Evolutionary conservation across 30 jellyfish, hydroid and myxozoan genomes (phyloP).

Genomic region (Turritopsis dohrnii): DNA sequence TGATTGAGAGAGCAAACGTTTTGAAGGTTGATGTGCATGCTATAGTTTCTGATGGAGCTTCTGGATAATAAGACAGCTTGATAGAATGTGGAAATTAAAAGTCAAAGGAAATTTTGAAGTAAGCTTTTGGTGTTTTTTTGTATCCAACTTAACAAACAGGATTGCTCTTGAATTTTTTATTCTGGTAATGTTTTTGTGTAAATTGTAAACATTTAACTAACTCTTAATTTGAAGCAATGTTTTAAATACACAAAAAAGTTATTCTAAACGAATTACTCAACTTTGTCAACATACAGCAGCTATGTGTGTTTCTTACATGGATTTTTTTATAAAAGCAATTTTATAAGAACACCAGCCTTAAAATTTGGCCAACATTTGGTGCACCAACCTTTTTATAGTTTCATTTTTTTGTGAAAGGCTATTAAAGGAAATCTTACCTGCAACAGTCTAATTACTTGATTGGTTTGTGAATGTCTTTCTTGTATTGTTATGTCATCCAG

Average conservation of each 20-base stretch:
- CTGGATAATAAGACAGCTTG: background rate
- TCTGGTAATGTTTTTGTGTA: background rate
- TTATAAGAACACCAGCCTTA: too few species aligned
- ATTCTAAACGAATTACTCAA: background rate
- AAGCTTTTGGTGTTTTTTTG: background rate
- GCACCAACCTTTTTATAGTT: too few species aligned
- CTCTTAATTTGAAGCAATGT: background rate
- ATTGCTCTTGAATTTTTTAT: background rate
- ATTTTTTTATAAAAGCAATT: too few species aligned
- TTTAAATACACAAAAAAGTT: background rate
- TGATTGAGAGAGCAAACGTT: background rate
- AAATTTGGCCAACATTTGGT: too few species aligned
- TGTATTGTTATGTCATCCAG: too few species aligned
- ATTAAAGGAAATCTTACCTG: too few species aligned
- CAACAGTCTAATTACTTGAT: too few species aligned
- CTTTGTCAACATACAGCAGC: too few species aligned
- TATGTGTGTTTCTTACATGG: too few species aligned
- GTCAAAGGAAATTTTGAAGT: conserved; percentile 13
- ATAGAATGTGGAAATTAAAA: conserved; percentile 6
- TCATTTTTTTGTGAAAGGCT: too few species aligned
- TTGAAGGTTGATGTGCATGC: background rate
- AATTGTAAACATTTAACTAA: background rate
- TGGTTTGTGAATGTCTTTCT: too few species aligned
- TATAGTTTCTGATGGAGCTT: background rate
- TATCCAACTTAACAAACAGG: too few species aligned